Percentiles rank a stretch among this genome's conserved stretches.
Evolutionary conservation across 2,888 invertebrate species (phyloP).

Genomic region (Timema cristinae): DNA sequence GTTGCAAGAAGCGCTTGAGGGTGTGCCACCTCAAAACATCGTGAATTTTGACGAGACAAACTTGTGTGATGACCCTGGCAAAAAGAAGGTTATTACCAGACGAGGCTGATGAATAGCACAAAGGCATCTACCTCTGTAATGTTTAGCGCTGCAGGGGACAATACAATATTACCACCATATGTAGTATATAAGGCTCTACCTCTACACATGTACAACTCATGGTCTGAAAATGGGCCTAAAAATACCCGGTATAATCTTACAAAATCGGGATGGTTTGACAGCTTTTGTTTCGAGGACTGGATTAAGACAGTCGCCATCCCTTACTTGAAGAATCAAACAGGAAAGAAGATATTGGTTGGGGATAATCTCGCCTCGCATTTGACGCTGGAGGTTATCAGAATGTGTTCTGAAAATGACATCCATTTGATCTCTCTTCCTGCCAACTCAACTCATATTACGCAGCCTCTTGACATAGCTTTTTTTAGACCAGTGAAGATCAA

Average conservation of each 20-base stretch:
- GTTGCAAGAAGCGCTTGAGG: neutral
- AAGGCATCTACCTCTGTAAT: slow-evolving; percentile 15
- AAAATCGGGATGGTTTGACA: slow-evolving; percentile 13
- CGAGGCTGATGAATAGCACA: slow-evolving; percentile 8
- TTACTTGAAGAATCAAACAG: slow-evolving; percentile 11
- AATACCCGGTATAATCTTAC: neutral
- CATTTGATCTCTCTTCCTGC: slow-evolving; percentile 12
- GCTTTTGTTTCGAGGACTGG: slow-evolving; percentile 2
- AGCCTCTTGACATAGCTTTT: neutral
- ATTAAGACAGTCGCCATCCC: slow-evolving; percentile 1
- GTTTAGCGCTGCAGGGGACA: slow-evolving; percentile 4
- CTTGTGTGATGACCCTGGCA: slow-evolving; percentile 13
- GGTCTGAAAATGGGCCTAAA: slow-evolving; percentile 13
- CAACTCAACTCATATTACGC: neutral
- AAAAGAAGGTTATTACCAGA: slow-evolving; percentile 9
- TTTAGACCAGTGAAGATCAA: slow-evolving; percentile 2
- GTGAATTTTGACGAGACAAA: slow-evolving; percentile 18
- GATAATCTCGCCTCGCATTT: slow-evolving; percentile 7
- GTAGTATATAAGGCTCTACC: slow-evolving; percentile 12
- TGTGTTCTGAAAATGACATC: slow-evolving; percentile 6
- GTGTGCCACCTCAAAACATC: slow-evolving; percentile 14
- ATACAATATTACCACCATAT: slow-evolving; percentile 10
- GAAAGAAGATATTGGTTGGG: slow-evolving; percentile 2
- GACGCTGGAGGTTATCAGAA: slow-evolving; percentile 3
- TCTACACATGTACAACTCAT: slow-evolving; percentile 4